Percentiles rank a stretch among this genome's conserved stretches.
phyloP scores from a whole-genome alignment of 2,797 vertebrate species.

The Lateolabrax maculatus region DNA sequence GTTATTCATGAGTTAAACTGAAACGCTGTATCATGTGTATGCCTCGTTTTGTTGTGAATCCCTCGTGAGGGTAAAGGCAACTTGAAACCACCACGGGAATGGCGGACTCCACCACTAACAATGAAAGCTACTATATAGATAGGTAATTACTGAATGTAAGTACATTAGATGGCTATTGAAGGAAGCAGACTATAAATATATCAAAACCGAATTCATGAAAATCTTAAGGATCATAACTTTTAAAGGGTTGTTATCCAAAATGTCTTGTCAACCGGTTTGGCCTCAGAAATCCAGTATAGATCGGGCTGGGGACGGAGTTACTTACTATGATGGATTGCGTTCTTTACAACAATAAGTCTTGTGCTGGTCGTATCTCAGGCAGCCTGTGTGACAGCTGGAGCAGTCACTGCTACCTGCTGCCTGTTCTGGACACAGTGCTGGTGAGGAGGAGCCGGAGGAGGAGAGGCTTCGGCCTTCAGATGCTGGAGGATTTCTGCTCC shows the following conservation, averaged over 20 bases:
- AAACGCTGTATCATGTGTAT: not conserved
- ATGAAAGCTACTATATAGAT: not conserved
- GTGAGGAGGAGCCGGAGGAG: constrained; percentile 86
- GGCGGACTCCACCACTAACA: not conserved
- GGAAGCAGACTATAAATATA: not conserved
- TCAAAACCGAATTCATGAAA: not conserved
- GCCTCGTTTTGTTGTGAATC: not conserved
- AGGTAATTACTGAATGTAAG: not conserved
- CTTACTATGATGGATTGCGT: not conserved
- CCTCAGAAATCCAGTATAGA: not conserved
- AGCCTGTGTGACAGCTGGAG: constrained; percentile 85
- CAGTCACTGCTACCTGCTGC: constrained; percentile 88
- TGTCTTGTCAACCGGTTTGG: not conserved
- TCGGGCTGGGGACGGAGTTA: not conserved
- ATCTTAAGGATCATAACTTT: not conserved
- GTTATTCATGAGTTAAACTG: not conserved
- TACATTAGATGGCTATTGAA: not conserved
- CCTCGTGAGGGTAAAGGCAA: not conserved
- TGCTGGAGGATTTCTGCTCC: constrained; percentile 92
- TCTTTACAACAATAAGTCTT: not conserved
- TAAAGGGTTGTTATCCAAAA: not conserved
- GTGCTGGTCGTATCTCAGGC: constrained; percentile 77
- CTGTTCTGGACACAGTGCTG: constrained; percentile 92
- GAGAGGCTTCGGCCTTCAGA: constrained; percentile 87
- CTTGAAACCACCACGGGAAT: not conserved